Base-by-base conservation (phyloP, 2,113 vertebrate genomes). In the Pleuronectes platessa region DNA sequence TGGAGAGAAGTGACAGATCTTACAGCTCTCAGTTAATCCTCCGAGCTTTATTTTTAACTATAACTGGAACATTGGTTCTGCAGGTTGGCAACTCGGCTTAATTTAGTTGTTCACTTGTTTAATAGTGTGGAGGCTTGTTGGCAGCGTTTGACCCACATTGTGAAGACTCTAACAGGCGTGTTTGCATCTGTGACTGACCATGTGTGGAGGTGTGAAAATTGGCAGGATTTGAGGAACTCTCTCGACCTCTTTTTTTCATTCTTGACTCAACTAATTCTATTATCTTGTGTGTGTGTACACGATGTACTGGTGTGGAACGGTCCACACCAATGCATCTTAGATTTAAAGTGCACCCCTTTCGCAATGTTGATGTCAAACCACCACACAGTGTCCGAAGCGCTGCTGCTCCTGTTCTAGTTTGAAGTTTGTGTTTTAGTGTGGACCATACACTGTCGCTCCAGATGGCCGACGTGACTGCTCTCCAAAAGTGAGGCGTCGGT, bases 61-160 rank as follows among this genome's bases (percentile, higher is more conserved):
- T 31, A 20, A 68, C 20, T 54, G 45, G 17, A 54, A 8, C 6
- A 24, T 1, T 49, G 13, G 8, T 27, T 3, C 12, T 40, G 11
- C 18, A 35, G 17, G 10, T 15, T 21, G 17, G 31, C 49, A 15
- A 31, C 8, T 72, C 8, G 9, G 40, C 18, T 51, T 23, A 4
- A n/a, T 15, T 35, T 15, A 23, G 21, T 54, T 63, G 11, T 27
- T 74, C 7, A n/a, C 59, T 61, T 12, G 24, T 61, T 51, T 51
- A 6, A 10, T 9, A 17, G 53, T 18, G 23, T 42, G 56, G 5
- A 24, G 49, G 26, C 21, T 56, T 3, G 14, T 27, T 49, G 60
- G 62, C 35, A 35, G 23, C 9, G 20, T 51, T n/a, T 73, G 77
- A 74, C 70, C 47, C 17, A 62, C n/a, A 73, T 73, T 68, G 62